phyloP scores from a whole-genome alignment of 2,113 vertebrate genomes.

The Lipotes vexillifer region DNA sequence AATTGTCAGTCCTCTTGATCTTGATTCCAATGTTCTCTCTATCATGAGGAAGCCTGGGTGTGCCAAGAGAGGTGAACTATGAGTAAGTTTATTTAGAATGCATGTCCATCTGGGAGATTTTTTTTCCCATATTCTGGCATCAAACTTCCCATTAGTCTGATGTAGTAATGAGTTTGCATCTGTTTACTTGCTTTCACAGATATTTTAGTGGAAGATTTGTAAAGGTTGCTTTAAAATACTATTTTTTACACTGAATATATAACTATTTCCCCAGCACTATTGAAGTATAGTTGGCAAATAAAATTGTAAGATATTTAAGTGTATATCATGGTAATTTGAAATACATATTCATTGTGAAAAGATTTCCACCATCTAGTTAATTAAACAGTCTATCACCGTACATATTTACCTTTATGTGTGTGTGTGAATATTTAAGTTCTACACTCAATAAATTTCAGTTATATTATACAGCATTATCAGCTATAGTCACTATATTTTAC shows the following conservation, averaged over 20 bases:
- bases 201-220: not conserved
- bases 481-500: not conserved
- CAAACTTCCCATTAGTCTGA: fast-evolving
- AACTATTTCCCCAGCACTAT: not conserved
- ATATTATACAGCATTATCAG: not conserved
- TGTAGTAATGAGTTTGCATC: not conserved
- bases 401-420: not conserved
- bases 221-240: not conserved
- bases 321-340: not conserved
- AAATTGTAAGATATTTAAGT: not conserved
- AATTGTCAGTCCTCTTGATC: not conserved
- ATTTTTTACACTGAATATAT: not conserved
- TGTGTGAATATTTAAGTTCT: not conserved
- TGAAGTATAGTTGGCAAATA: not conserved
- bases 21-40: not conserved
- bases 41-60: not conserved
- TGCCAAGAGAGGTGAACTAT: not conserved
- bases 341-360: not conserved
- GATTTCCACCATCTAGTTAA: not conserved
- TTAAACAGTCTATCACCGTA: not conserved
- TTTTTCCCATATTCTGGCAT: not conserved
- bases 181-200: not conserved
- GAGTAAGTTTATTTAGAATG: not conserved
- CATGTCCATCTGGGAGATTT: too few relatives aligned
- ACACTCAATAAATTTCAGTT: not conserved